Conservation (phyloP, 2,797 vertebrate species). For the Falco berigora region DNA sequence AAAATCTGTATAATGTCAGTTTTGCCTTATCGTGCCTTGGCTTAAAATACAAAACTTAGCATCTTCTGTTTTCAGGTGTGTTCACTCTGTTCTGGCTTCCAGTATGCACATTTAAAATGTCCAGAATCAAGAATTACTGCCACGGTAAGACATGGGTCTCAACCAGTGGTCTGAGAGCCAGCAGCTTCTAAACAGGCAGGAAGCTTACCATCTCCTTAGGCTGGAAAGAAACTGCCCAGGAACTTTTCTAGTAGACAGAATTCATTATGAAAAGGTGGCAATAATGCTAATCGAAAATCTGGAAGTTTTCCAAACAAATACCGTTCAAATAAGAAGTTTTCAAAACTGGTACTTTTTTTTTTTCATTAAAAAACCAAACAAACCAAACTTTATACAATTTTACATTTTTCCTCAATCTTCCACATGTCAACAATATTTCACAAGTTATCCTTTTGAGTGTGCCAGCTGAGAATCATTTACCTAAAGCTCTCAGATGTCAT, state of each 20-base stretch:
- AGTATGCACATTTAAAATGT: neutral
- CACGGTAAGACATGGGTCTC: neutral
- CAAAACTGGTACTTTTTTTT: neutral
- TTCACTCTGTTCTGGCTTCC: neutral
- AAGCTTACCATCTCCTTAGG: neutral
- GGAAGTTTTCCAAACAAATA: neutral
- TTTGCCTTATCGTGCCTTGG: neutral
- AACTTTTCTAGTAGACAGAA: neutral
- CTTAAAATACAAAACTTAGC: neutral
- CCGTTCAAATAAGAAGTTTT: neutral
- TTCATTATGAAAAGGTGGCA: neutral
- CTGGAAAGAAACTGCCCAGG: neutral
- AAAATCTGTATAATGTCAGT: neutral
- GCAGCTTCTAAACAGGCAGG: neutral
- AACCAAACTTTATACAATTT: neutral
- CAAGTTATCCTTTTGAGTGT: neutral
- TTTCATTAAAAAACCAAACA: neutral
- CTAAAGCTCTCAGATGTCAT: neutral
- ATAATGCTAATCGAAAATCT: neutral
- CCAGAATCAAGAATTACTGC: neutral
- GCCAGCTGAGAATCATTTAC: neutral
- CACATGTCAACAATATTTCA: neutral
- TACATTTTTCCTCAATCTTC: neutral
- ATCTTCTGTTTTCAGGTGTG: neutral
- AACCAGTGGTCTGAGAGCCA: neutral